Evolutionary conservation across 2,797 vertebrate genomes (phyloP).

Genomic region (Gymnoscopelus microlampas): DNA sequence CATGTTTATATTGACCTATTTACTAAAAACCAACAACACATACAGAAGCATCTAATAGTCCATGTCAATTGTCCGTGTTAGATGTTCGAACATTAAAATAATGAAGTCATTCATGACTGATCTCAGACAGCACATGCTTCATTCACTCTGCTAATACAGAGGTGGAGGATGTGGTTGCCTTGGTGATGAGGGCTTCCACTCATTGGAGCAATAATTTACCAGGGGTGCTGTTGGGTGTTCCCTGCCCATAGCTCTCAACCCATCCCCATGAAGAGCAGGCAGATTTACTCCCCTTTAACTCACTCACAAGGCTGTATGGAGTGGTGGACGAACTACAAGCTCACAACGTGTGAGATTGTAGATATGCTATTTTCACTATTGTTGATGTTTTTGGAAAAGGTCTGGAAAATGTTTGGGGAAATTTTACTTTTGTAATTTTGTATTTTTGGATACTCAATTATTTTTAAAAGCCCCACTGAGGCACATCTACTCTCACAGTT

Average conservation of each 20-base stretch:
- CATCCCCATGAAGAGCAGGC: slow-evolving; percentile 50
- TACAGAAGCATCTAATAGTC: not conserved
- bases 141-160: slow-evolving; percentile 21
- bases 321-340: too few species aligned
- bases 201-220: slow-evolving; percentile 61
- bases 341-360: too few species aligned
- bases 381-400: too few species aligned
- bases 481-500: slow-evolving; percentile 31
- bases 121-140: slow-evolving; percentile 12
- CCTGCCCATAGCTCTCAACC: slow-evolving; percentile 38
- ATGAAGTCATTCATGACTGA: slow-evolving; percentile 7
- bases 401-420: too few species aligned
- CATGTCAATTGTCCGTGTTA: not conserved
- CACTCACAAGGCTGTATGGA: slow-evolving; percentile 29
- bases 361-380: too few species aligned
- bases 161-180: slow-evolving; percentile 47
- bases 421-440: too few species aligned
- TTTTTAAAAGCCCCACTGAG: too few species aligned
- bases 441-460: too few species aligned
- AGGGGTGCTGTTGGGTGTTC: slow-evolving; percentile 45
- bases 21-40: too few species aligned
- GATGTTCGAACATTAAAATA: not conserved
- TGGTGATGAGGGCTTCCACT: slow-evolving; percentile 37
- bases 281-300: slow-evolving; percentile 48
- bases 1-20: not conserved